Base-by-base conservation (phyloP, 2,888 invertebrate genomes). In the Heliconius hortense region DNA sequence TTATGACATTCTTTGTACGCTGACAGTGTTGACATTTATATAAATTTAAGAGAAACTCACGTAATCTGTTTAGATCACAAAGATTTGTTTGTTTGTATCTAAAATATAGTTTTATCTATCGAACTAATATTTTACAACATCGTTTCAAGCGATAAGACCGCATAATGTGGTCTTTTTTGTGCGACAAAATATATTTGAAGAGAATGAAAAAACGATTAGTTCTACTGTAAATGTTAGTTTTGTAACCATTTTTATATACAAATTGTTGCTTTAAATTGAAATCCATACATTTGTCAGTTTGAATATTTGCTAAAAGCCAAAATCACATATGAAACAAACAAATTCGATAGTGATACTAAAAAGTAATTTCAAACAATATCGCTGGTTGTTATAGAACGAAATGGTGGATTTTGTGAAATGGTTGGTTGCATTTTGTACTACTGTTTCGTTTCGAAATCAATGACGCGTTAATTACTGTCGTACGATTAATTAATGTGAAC, bases 361-460 rank as follows among this genome's bases (percentile, higher is more conserved):
- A 60, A 62, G 39, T 62, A 43, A 60, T 71, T 13, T 2, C 43
- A 39, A 10, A 43, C 43, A 39, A 21, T 59, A 71, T 21, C 35
- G 43, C 59, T 26, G 7, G n/a, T 69, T 43, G 60, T 26, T 71
- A 26, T 43, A 56, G 63, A 26, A 53, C 56, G 48, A 26, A 64
- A 60, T 21, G 35, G 63, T 48, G 18, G 48, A 48, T 48, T 48
- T 48, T 48, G 48, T 48, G 48, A 18, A 48, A 48, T 18, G 48
- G 48, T 7, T 48, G 48, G 48, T 28, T n/a, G 15, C 53, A 70
- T 39, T 69, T 56, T 8, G 53, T n/a, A 63, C 70, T 59, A 63
- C 74, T 70, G 70, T 70, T 68, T 39, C 69, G 53, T 62, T 74
- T 4, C 18, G n/a, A 64, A 74, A 74, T 74, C 74, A 64, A 74